A percentile compares a stretch with the other conserved stretches of the same genome.
Conservation (phyloP, 2,888 invertebrate species). For the Prosapia bicincta region DNA sequence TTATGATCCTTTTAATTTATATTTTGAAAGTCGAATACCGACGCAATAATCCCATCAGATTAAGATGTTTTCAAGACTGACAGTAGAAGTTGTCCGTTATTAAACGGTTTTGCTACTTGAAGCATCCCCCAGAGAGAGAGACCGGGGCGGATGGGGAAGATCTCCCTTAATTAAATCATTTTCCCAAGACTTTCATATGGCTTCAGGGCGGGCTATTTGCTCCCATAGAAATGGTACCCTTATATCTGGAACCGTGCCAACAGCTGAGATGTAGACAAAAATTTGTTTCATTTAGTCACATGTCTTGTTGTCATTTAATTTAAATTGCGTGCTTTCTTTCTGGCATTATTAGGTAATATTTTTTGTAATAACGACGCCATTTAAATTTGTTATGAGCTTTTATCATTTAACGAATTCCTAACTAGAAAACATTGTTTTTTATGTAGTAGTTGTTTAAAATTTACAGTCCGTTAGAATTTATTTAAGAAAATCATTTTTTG, state of each 20-base stretch:
- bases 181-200: background rate
- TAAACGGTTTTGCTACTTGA: constrained; percentile 2
- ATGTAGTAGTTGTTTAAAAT: too few relatives aligned
- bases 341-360: too few relatives aligned
- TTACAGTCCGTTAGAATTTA: too few relatives aligned
- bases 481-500: too few relatives aligned
- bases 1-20: background rate
- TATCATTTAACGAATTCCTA: too few relatives aligned
- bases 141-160: background rate
- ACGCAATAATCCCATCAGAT: background rate
- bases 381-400: too few relatives aligned
- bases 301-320: too few relatives aligned
- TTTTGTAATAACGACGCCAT: too few relatives aligned
- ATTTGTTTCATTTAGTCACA: background rate
- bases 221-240: background rate
- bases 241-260: background rate
- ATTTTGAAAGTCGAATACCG: background rate
- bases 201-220: background rate
- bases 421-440: too few relatives aligned
- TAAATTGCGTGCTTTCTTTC: too few relatives aligned
- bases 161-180: constrained; percentile 2
- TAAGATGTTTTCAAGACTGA: background rate
- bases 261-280: background rate
- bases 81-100: background rate
- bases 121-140: background rate